Percentiles rank a stretch among this genome's conserved stretches.
Conservation (phyloP, 2,797 vertebrate genomes). For the Coendou prehensilis region DNA sequence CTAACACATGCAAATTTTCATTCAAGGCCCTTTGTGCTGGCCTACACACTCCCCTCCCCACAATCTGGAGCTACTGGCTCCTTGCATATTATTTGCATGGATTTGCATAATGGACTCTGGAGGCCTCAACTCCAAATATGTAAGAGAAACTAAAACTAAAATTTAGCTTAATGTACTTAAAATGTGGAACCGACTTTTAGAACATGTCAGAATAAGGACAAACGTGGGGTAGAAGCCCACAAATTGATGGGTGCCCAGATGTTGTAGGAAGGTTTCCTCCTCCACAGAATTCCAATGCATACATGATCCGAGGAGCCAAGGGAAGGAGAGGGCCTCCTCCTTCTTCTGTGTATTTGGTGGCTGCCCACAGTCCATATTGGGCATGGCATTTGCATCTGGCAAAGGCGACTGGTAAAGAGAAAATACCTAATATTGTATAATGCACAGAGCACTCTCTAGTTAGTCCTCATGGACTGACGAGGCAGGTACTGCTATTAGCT, state of each 20-base stretch:
- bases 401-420: background rate
- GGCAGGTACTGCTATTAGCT: background rate
- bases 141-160: slow-evolving; percentile 69
- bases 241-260: background rate
- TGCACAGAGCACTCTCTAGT: background rate
- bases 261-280: background rate
- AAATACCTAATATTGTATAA: background rate
- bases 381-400: slow-evolving; percentile 51
- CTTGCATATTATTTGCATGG: slow-evolving; percentile 77
- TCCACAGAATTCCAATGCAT: slow-evolving; percentile 32
- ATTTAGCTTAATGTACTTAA: slow-evolving; percentile 65
- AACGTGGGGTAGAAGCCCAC: background rate
- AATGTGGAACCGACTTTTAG: slow-evolving; percentile 57
- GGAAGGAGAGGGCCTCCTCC: background rate
- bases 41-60: slow-evolving; percentile 55
- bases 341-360: slow-evolving; percentile 32
- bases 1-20: slow-evolving; percentile 75
- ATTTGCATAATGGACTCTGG: slow-evolving; percentile 78
- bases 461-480: background rate
- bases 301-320: background rate
- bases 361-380: background rate
- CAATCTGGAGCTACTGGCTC: slow-evolving; percentile 64
- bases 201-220: slow-evolving; percentile 13
- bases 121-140: slow-evolving; percentile 69
- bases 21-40: slow-evolving; percentile 69